Percentiles rank a stretch among this genome's conserved stretches.
Evolutionary conservation across 2,797 vertebrate species (phyloP).

Genomic region (Loris lydekkerianus): DNA sequence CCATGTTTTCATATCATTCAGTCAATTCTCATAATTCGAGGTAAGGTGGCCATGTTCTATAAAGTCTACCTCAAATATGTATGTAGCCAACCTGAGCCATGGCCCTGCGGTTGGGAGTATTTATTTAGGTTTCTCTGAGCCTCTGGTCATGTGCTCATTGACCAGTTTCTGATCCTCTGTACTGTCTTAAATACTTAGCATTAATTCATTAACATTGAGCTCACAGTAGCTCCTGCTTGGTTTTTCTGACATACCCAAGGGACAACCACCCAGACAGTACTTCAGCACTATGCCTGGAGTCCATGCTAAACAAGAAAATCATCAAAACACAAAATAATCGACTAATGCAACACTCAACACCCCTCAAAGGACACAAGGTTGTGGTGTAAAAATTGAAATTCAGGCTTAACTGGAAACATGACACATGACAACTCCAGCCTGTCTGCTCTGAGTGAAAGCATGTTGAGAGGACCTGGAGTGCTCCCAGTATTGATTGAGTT

Average conservation of each 20-base stretch:
- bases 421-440: rapidly evolving
- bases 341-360: background rate
- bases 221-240: rapidly evolving
- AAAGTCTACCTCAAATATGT: background rate
- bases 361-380: background rate
- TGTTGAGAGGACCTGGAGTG: too few relatives aligned
- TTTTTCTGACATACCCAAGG: rapidly evolving
- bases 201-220: background rate
- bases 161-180: background rate
- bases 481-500: rapidly evolving
- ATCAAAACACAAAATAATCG: background rate
- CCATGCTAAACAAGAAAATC: background rate
- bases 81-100: rapidly evolving
- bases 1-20: background rate
- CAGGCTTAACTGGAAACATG: background rate
- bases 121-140: background rate
- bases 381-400: background rate
- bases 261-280: background rate
- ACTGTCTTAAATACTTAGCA: rapidly evolving
- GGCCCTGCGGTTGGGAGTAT: too few relatives aligned
- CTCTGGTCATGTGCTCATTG: background rate
- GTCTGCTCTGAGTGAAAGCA: rapidly evolving
- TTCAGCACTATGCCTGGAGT: rapidly evolving
- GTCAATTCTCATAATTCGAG: rapidly evolving
- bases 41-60: rapidly evolving